Evolutionary conservation across 2,888 invertebrate species (phyloP).

Genomic region (Azorinus chamasolen): DNA sequence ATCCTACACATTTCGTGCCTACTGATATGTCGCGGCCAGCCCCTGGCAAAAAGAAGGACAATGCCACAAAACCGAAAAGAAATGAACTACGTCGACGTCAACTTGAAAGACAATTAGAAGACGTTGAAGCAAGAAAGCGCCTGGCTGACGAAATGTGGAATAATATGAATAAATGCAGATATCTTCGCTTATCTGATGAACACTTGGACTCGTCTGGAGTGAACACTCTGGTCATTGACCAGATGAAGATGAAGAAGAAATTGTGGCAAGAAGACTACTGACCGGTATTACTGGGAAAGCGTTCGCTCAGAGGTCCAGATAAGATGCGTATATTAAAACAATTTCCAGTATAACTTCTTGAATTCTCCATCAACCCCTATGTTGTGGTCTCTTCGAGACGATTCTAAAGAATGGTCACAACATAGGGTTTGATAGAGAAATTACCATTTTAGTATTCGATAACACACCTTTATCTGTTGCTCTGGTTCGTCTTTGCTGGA

Average conservation of each 20-base stretch:
- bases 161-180: conserved; percentile 80
- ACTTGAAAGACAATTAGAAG: conserved; percentile 30
- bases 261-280: no score
- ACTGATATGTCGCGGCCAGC: not conserved
- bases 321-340: no score
- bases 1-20: conserved; percentile 38
- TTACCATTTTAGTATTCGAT: no score
- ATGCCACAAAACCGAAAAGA: conserved; percentile 38
- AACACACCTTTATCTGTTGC: no score
- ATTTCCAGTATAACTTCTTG: no score
- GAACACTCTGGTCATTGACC: conserved; percentile 77
- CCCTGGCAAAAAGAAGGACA: conserved; percentile 10
- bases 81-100: conserved; percentile 36
- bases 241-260: conserved; percentile 65
- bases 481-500: no score
- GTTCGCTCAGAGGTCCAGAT: no score
- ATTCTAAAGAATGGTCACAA: no score
- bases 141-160: conserved; percentile 7
- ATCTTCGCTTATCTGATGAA: conserved; percentile 77
- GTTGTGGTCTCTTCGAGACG: no score
- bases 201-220: conserved; percentile 77
- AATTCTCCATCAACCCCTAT: no score
- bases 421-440: no score
- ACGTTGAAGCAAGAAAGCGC: conserved; percentile 26
- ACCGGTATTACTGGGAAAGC: no score